These are phyloP conservation scores for Lasioglossum pauxillum DNA, from an alignment of 2,888 invertebrate genomes.

Conservation along the genomic window DNA sequence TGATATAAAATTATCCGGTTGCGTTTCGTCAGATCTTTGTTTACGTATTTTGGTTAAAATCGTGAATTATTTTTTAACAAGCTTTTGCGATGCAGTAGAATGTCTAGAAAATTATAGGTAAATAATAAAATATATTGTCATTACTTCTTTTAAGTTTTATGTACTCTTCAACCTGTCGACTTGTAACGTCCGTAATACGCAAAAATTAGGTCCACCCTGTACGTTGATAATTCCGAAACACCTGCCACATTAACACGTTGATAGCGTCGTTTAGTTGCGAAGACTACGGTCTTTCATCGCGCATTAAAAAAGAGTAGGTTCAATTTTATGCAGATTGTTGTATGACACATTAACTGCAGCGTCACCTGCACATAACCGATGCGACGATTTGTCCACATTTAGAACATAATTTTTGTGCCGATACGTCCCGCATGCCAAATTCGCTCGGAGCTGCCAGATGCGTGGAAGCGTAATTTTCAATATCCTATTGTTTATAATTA, in stretches of 20 bases:
- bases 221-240: background rate
- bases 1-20: too few relatives aligned
- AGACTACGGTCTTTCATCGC: background rate
- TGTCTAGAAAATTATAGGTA: too few relatives aligned
- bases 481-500: too few relatives aligned
- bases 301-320: background rate
- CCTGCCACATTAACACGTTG: background rate
- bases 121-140: background rate
- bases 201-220: background rate
- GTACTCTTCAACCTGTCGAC: background rate
- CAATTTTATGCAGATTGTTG: background rate
- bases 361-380: background rate
- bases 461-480: background rate
- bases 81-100: too few relatives aligned
- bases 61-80: too few relatives aligned
- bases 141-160: background rate
- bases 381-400: background rate
- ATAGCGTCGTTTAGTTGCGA: background rate
- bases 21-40: too few relatives aligned
- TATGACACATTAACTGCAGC: background rate
- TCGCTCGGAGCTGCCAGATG: background rate
- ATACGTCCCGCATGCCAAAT: background rate
- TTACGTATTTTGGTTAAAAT: too few relatives aligned
- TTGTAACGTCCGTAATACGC: background rate
- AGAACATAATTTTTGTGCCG: background rate